Percentiles rank a stretch among this genome's conserved stretches.
Evolutionary conservation across 92 coral and sea anemone species (phyloP).

Genomic region (Pocillopora meandrina): DNA sequence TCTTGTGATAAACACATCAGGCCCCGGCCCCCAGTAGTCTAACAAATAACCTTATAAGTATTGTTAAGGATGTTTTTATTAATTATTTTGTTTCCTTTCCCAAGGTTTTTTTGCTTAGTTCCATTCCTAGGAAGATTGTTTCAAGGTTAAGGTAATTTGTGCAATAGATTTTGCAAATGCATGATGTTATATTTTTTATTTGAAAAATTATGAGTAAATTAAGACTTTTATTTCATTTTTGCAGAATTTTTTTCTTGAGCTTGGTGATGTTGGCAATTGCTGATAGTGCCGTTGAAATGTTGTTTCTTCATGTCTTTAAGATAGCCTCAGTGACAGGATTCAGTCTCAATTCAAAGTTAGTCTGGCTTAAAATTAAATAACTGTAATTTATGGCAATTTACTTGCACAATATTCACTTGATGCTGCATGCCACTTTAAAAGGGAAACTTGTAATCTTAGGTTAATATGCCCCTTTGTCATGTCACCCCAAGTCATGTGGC

Average conservation of each 20-base stretch:
- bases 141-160: slow-evolving; percentile 63
- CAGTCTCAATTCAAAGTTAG: slow-evolving; percentile 49
- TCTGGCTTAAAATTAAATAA: neutral
- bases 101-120: slow-evolving; percentile 92
- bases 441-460: too few species aligned
- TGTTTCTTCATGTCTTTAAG: slow-evolving; percentile 67
- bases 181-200: too few species aligned
- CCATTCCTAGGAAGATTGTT: slow-evolving; percentile 75
- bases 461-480: too few species aligned
- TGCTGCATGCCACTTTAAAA: too few species aligned
- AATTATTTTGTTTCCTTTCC: neutral
- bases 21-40: too few species aligned
- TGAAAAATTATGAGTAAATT: too few species aligned
- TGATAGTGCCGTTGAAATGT: slow-evolving; percentile 62
- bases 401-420: too few species aligned
- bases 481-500: too few species aligned
- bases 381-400: too few species aligned
- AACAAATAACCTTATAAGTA: too few species aligned
- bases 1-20: too few species aligned
- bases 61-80: neutral
- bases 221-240: neutral
- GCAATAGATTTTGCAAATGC: too few species aligned
- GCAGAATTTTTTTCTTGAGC: slow-evolving; percentile 78
- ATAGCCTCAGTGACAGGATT: slow-evolving; percentile 91
- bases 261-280: slow-evolving; percentile 67